Evolutionary conservation across 2,888 invertebrate species (phyloP), one percentile per base, ranked within the genome.

Genomic region (Perizoma flavofasciatum): DNA sequence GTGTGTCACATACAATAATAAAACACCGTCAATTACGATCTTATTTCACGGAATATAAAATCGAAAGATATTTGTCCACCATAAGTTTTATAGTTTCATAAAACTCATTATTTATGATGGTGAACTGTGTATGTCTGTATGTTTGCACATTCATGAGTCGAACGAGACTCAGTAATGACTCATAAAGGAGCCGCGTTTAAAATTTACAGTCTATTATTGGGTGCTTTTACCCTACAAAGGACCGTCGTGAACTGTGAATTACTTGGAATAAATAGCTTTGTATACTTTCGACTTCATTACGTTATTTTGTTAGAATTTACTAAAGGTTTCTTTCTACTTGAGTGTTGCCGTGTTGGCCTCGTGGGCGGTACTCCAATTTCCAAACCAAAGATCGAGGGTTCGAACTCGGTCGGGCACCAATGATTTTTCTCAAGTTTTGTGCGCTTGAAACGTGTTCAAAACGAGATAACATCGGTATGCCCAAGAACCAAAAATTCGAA

Each of bases 61-160:
- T 57, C 65, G 68, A 68, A 69, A 63, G 61, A 64, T 72, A 72
- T 81, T 73, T 78, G 74, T 78, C 72, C 70, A 74, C 75, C 75
- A 75, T 67, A 73, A 78, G 70, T 78, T 82, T 82, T 82, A 85
- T 79, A 73, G 72, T 53, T 66, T 68, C 75, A 83, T 84, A 85
- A 86, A 83, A 74, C 69, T 65, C 67, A 71, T 69, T 77, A 76
- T 84, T 81, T 82, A 79, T 69, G 77, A 75, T 67, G 67, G 69
- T 64, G 66, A 65, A 52, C 47, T 49, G 61, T 65, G 59, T 70
- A 67, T 65, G 69, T 85, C 44, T 56, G 56, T 53, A 41, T 62
- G 86, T 88, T 86, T 88, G 87, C 86, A 75, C 80, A 77, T 75
- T 68, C 74, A 75, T 78, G 71, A 71, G 73, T 75, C 73, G 55